Conservation (phyloP, 2,113 vertebrate species). For the Budorcas taxicolor region DNA sequence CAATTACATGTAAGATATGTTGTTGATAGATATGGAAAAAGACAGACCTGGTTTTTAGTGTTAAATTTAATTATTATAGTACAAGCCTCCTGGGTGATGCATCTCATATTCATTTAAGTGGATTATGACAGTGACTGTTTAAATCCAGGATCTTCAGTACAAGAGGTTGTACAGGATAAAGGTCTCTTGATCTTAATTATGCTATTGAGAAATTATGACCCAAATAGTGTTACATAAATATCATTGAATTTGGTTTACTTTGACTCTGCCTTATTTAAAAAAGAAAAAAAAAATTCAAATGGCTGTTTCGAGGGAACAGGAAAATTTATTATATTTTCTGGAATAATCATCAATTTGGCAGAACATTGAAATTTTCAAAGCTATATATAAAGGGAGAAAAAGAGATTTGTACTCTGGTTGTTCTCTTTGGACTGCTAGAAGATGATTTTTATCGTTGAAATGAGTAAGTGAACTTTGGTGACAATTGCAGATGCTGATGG, state of each 20-base stretch:
- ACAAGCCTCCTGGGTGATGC: not conserved
- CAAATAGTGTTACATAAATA: conserved; percentile 36
- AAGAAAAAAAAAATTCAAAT: not conserved
- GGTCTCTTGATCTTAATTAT: not conserved
- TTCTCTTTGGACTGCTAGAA: not conserved
- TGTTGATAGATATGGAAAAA: conserved; percentile 46
- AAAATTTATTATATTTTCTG: not conserved
- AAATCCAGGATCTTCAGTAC: not conserved
- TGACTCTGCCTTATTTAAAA: not conserved
- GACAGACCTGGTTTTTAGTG: conserved; percentile 35
- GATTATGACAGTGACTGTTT: conserved; percentile 32
- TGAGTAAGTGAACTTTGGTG: not conserved
- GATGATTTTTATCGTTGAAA: not conserved
- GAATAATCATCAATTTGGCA: not conserved
- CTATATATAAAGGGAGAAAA: not conserved
- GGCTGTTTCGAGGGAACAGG: not conserved
- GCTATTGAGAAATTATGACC: not conserved
- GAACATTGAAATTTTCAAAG: not conserved
- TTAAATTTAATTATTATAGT: conserved; percentile 27
- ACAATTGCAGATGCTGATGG: not conserved
- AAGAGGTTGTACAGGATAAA: not conserved
- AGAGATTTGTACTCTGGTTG: too few species aligned
- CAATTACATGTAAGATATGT: conserved; percentile 28
- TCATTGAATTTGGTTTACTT: conserved; percentile 3
- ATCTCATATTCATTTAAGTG: conserved; percentile 14